phyloP scores from a whole-genome alignment of 2,888 invertebrate species.

The Netelia virgata region DNA sequence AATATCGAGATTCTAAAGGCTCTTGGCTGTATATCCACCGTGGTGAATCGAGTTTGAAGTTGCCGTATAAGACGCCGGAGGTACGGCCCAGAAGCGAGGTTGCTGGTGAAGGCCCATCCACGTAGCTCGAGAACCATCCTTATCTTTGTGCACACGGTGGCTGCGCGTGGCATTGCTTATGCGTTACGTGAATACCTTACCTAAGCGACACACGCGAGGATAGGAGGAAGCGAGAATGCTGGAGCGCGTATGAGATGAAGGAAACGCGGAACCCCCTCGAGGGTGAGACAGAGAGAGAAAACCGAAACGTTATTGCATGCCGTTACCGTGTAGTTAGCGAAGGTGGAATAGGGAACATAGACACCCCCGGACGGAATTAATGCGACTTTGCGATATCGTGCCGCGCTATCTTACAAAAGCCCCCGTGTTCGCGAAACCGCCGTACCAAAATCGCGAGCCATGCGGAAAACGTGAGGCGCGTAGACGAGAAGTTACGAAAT shows the following conservation, averaged over 20 bases:
- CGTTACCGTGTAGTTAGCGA: slow-evolving; percentile 73
- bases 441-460: slow-evolving; percentile 48
- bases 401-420: slow-evolving; percentile 77
- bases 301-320: slow-evolving; percentile 72
- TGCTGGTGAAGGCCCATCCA: slow-evolving; percentile 50
- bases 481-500: slow-evolving; percentile 79
- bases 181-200: slow-evolving; percentile 84
- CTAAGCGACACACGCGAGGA: slow-evolving; percentile 76
- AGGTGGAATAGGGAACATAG: slow-evolving; percentile 73
- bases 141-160: slow-evolving; percentile 84
- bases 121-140: slow-evolving; percentile 72
- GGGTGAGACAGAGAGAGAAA: slow-evolving; percentile 47
- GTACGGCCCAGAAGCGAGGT: slow-evolving; percentile 65
- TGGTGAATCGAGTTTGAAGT: slow-evolving; percentile 78
- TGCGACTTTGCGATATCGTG: slow-evolving; percentile 79
- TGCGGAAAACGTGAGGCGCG: slow-evolving; percentile 82
- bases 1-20: slow-evolving; percentile 43
- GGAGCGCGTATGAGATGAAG: slow-evolving; percentile 17
- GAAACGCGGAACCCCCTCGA: slow-evolving; percentile 16
- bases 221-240: slow-evolving; percentile 50
- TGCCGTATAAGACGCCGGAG: slow-evolving; percentile 79
- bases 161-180: slow-evolving; percentile 83
- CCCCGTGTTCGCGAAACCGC: slow-evolving; percentile 60
- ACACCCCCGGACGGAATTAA: slow-evolving; percentile 76
- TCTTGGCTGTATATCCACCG: slow-evolving; percentile 4